Percentiles rank a stretch among this genome's conserved stretches.
Conservation (phyloP, 35 echinoderm and acorn worm species). For the Eucidaris tribuloides region DNA sequence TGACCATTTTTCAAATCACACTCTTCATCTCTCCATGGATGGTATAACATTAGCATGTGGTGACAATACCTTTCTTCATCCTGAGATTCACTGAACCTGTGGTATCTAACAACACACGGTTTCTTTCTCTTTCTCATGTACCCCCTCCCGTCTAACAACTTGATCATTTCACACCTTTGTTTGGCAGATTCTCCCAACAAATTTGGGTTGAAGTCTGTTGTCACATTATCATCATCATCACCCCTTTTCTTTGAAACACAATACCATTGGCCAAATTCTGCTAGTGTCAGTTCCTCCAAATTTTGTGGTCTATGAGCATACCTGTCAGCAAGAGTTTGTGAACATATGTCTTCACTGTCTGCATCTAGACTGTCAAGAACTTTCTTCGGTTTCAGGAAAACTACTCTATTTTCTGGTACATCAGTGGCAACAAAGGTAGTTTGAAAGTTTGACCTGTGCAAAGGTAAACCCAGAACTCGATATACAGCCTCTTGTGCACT, state of each 20-base stretch:
- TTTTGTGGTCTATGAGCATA: not conserved
- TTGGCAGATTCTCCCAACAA: not conserved
- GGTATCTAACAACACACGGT: not conserved
- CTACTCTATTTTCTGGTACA: not conserved
- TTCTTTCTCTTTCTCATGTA: not conserved
- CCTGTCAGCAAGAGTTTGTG: not conserved
- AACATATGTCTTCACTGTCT: constrained; percentile 3
- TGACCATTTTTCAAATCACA: not conserved
- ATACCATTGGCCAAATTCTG: constrained; percentile 5
- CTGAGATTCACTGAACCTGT: constrained; percentile 4
- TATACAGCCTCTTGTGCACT: constrained; percentile 60
- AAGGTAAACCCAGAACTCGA: constrained; percentile 1
- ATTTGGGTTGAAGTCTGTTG: not conserved
- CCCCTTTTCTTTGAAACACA: not conserved
- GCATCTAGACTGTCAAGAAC: not conserved
- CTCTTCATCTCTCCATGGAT: not conserved
- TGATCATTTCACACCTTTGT: not conserved
- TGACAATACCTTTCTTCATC: not conserved
- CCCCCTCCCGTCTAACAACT: not conserved
- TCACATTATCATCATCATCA: not conserved
- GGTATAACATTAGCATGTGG: not conserved
- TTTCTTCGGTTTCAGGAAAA: constrained; percentile 8
- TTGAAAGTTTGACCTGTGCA: not conserved
- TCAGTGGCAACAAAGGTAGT: constrained; percentile 2
- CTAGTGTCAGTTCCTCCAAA: not conserved